Conservation (phyloP, 2,113 vertebrate genomes). For the Myotis brandtii region DNA sequence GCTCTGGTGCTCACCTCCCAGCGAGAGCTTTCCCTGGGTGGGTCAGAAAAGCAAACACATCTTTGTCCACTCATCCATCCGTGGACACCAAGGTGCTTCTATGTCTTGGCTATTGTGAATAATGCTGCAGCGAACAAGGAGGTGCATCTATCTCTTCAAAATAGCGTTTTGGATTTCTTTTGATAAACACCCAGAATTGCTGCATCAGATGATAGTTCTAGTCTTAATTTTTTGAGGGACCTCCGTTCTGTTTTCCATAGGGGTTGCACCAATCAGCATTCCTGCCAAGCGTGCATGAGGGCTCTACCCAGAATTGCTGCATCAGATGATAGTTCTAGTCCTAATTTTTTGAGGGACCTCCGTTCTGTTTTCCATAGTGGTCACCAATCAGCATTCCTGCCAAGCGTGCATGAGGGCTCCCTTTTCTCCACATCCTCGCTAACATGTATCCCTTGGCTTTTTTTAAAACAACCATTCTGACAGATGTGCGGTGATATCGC, state of each 20-base stretch:
- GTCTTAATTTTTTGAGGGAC: background rate
- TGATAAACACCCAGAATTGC: background rate
- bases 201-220: background rate
- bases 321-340: too few species aligned
- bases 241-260: background rate
- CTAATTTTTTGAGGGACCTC: background rate
- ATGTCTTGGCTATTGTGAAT: background rate
- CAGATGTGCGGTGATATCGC: background rate
- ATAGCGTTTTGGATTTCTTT: background rate
- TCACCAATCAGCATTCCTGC: background rate
- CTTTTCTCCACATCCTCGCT: background rate
- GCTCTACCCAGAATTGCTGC: background rate
- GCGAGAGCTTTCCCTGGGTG: background rate
- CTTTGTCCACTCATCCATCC: too few species aligned
- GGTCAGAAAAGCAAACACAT: background rate
- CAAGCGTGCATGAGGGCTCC: background rate
- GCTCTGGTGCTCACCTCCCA: background rate
- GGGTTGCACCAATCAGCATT: background rate
- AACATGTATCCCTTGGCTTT: background rate
- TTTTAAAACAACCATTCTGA: background rate
- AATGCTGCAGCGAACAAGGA: background rate
- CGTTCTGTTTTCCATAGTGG: background rate
- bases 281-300: background rate
- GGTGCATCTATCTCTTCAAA: background rate
- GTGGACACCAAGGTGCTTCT: background rate